Evolutionary conservation across 2,888 invertebrate species (phyloP), one percentile per base, ranked within the genome.

Genomic region (Branchellion lobata): DNA sequence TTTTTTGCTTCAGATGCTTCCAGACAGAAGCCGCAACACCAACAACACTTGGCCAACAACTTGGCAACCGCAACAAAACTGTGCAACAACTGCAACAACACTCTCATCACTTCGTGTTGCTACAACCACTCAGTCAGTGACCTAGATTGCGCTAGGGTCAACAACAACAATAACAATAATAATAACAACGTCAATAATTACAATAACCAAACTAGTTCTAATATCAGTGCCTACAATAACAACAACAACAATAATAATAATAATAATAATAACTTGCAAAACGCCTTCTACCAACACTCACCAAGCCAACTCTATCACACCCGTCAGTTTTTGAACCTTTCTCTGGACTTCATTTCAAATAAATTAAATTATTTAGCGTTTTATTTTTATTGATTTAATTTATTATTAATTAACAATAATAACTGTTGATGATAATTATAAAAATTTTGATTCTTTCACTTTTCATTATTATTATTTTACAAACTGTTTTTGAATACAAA

Each of bases 71-170:
- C 61, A 8, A 53, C 53, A 29, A 75, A 75, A 27, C n/a, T 75
- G 29, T 75, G 75, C 53, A n/a, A 75, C 75, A 75, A 75, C 75
- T 75, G 75, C 75, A 75, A 53, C 75, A 53, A 31, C 75, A 75
- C 75, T 5, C 53, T 75, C 24, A 53, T 75, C 27, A 33, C 75
- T 11, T 75, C 75, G 24, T 75, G 75, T 29, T 75, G 75, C 75
- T 75, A 75, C 75, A 75, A 75, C 47, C 47, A 75, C 31, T 75
- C 53, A 14, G 51, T 75, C 53, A 75, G 75, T 31, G 75, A 75
- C 31, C 27, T 40, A 14, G 75, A 75, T 3, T 75, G 75, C n/a
- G 21, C 61, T n/a, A 57, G 61, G 14, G 53, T 51, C 29, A 51
- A 27, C 61, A 57, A 57, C 61, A 57, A 57, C 61, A 57, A 57